phyloP scores from a whole-genome alignment of 2,113 vertebrate species.

The Elaphurus davidianus region DNA sequence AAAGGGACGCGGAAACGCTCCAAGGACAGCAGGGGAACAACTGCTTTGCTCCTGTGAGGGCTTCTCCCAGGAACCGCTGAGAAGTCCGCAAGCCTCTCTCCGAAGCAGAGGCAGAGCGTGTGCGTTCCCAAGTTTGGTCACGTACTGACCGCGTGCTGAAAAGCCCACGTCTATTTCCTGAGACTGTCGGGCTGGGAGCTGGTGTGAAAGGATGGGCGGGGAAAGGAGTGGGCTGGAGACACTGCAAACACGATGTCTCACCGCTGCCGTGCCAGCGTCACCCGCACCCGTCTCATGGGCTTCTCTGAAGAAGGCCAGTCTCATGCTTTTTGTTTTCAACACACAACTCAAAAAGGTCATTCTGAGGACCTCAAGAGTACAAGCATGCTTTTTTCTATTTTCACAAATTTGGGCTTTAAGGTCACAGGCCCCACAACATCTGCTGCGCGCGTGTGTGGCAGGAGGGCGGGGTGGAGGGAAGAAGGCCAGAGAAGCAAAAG shows the following conservation, averaged over 20 bases:
- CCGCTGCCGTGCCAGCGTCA: neutral
- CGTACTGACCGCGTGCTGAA: neutral
- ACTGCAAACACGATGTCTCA: slow-evolving; percentile 37
- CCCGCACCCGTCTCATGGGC: neutral
- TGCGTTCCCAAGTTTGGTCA: slow-evolving; percentile 59
- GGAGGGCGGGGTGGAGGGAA: neutral
- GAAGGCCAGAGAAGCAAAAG: neutral
- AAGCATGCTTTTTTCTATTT: neutral
- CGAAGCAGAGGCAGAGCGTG: neutral
- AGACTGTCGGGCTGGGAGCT: neutral
- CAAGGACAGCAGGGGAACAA: neutral
- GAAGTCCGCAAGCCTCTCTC: slow-evolving; percentile 23
- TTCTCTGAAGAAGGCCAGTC: neutral
- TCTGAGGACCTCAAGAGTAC: neutral
- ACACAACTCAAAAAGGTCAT: neutral
- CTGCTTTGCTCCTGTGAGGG: neutral
- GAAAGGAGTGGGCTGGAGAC: neutral
- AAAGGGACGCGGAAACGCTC: neutral
- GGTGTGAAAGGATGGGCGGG: neutral
- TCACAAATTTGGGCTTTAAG: neutral
- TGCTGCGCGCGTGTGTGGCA: neutral
- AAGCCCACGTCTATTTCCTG: slow-evolving; percentile 20
- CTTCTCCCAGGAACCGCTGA: neutral
- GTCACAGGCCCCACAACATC: neutral
- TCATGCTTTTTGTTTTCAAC: neutral